Evolutionary conservation across 2,888 invertebrate genomes (phyloP).

Genomic region (Timandra comae): DNA sequence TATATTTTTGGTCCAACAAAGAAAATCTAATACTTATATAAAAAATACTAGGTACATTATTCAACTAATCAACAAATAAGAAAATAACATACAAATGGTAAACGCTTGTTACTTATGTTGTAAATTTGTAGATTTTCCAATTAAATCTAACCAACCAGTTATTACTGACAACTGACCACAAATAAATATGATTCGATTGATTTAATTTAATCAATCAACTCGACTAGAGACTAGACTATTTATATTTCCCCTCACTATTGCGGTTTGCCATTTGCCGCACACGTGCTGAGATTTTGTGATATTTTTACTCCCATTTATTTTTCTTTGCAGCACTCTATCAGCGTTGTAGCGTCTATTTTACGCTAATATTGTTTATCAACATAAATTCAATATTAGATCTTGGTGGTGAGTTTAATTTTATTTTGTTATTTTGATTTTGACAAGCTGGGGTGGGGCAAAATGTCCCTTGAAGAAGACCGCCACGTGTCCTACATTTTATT

Average conservation of each 20-base stretch:
- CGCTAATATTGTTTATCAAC: slow-evolving; percentile 44
- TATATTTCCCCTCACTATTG: slow-evolving; percentile 45
- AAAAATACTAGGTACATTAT: too few relatives aligned
- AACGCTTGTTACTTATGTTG: too few relatives aligned
- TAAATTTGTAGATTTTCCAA: too few relatives aligned
- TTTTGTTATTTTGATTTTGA: slow-evolving; percentile 53
- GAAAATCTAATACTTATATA: too few relatives aligned
- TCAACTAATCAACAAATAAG: too few relatives aligned
- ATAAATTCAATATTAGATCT: slow-evolving; percentile 40
- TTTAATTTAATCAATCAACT: slow-evolving; percentile 4
- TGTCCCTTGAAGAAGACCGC: slow-evolving; percentile 62
- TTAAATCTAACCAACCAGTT: too few relatives aligned
- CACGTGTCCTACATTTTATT: slow-evolving; percentile 68
- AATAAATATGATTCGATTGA: not conserved
- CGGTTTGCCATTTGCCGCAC: slow-evolving; percentile 73
- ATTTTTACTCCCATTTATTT: slow-evolving; percentile 62
- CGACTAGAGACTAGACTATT: too few relatives aligned
- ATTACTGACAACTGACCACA: too few relatives aligned
- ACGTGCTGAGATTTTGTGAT: slow-evolving; percentile 74
- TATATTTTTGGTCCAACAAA: too few relatives aligned
- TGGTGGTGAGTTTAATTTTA: slow-evolving; percentile 52
- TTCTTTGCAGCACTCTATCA: slow-evolving; percentile 50
- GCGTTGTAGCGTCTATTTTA: slow-evolving; percentile 37
- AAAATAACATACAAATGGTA: too few relatives aligned
- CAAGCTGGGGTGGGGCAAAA: slow-evolving; percentile 69